Percentiles rank a stretch among this genome's conserved stretches.
Conservation (phyloP, 2,113 vertebrate species). For the Microtus ochrogaster region DNA sequence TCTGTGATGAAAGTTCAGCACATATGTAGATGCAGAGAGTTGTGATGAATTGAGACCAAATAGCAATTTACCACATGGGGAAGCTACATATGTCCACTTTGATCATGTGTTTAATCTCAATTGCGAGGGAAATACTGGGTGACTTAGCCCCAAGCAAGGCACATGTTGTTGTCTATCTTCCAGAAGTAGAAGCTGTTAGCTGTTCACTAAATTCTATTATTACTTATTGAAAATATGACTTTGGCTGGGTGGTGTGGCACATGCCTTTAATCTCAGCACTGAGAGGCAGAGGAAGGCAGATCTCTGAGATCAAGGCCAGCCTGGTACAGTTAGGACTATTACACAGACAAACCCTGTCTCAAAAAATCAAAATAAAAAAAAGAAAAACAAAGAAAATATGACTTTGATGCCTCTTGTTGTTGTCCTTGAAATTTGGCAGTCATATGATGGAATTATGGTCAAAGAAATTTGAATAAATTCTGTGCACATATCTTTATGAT, state of each 20-base stretch:
- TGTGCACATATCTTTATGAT: background rate
- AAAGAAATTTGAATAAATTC: background rate
- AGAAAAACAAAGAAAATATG: background rate
- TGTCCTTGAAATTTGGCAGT: background rate
- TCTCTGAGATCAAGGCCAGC: no score
- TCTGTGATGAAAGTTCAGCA: background rate
- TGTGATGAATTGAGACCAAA: background rate
- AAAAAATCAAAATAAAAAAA: no score
- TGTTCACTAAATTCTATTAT: background rate
- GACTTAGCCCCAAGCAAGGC: background rate
- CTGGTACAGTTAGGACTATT: no score
- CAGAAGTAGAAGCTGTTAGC: background rate
- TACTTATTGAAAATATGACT: background rate
- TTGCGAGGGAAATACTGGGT: background rate
- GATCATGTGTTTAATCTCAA: slow-evolving; percentile 17
- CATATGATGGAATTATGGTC: background rate
- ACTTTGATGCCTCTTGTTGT: background rate
- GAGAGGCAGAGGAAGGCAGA: no score
- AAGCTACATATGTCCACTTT: background rate
- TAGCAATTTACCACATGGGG: background rate
- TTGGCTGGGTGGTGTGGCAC: background rate
- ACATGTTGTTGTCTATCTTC: slow-evolving; percentile 7
- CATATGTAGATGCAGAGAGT: background rate
- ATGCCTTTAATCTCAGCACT: no score
- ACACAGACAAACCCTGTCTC: no score